These are phyloP conservation scores for Sciurus niger DNA, from an alignment of 2,113 vertebrate genomes.

Conservation along the genomic window DNA sequence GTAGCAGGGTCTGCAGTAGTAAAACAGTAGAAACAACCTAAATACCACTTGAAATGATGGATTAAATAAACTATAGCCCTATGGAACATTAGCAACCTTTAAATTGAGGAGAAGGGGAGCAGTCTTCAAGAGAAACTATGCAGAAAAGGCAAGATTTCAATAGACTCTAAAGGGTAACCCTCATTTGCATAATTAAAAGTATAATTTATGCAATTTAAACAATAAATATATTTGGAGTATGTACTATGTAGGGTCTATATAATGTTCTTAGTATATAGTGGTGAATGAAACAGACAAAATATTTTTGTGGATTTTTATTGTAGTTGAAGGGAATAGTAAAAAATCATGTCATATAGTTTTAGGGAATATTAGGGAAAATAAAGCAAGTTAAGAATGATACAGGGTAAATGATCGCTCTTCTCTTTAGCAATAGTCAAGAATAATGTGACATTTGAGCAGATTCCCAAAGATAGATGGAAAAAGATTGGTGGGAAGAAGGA, in stretches of 20 bases:
- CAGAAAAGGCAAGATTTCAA: neutral
- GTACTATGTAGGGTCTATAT: neutral
- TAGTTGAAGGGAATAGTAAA: neutral
- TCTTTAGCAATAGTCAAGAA: neutral
- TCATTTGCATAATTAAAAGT: neutral
- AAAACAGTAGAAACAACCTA: neutral
- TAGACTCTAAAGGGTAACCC: neutral
- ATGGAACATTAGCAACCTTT: neutral
- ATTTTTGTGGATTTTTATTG: neutral
- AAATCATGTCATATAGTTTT: neutral
- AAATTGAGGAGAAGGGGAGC: neutral
- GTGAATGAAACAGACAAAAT: neutral
- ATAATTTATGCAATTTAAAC: neutral
- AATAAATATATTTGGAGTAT: neutral
- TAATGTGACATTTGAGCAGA: neutral
- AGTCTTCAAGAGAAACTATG: neutral
- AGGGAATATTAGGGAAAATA: neutral
- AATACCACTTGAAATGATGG: neutral
- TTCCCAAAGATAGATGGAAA: neutral
- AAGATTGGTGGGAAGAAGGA: neutral
- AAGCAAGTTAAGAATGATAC: neutral
- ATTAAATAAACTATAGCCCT: neutral
- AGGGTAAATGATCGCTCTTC: rapidly evolving
- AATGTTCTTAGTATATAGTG: neutral
- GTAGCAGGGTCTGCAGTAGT: neutral